Conservation (phyloP, 2,888 invertebrate genomes). For the Parnassius mnemosyne region DNA sequence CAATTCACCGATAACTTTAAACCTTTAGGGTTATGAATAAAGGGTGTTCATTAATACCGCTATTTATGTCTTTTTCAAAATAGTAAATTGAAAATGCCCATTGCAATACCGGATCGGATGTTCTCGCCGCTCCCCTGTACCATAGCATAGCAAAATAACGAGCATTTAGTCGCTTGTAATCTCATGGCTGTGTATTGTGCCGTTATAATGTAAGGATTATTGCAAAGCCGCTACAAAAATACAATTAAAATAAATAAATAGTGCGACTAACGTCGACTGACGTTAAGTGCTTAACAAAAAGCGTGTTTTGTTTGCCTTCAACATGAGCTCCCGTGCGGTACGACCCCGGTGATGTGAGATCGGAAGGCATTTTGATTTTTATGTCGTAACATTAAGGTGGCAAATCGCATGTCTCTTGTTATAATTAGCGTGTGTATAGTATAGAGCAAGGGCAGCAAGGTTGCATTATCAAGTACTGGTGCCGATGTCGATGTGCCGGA, state of each 20-base stretch:
- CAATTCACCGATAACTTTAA: too few relatives aligned
- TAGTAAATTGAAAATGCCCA: too few relatives aligned
- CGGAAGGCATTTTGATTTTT: slow-evolving; percentile 29
- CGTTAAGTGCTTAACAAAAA: slow-evolving; percentile 69
- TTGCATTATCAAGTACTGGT: not conserved
- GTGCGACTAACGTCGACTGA: slow-evolving; percentile 54
- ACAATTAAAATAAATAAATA: slow-evolving; percentile 72
- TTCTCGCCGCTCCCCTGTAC: too few relatives aligned
- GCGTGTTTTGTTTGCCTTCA: slow-evolving; percentile 47
- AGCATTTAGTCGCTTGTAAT: slow-evolving; percentile 31
- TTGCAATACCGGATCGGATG: too few relatives aligned
- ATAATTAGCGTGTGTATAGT: slow-evolving; percentile 40
- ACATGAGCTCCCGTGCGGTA: slow-evolving; percentile 10
- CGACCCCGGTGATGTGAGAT: slow-evolving; percentile 7
- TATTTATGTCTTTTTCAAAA: too few relatives aligned
- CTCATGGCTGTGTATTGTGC: slow-evolving; percentile 35
- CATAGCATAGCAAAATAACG: slow-evolving; percentile 7
- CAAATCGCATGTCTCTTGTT: slow-evolving; percentile 24
- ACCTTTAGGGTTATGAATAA: too few relatives aligned
- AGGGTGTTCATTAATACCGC: too few relatives aligned
- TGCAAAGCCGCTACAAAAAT: slow-evolving; percentile 60
- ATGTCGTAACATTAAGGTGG: slow-evolving; percentile 28
- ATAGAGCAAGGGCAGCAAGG: slow-evolving; percentile 34
- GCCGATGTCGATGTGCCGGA: slow-evolving; percentile 35
- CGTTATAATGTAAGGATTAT: slow-evolving; percentile 42